These are phyloP conservation scores for Apomyelois bistriatella DNA, from an alignment of 2,888 invertebrate genomes.

Conservation along the genomic window DNA sequence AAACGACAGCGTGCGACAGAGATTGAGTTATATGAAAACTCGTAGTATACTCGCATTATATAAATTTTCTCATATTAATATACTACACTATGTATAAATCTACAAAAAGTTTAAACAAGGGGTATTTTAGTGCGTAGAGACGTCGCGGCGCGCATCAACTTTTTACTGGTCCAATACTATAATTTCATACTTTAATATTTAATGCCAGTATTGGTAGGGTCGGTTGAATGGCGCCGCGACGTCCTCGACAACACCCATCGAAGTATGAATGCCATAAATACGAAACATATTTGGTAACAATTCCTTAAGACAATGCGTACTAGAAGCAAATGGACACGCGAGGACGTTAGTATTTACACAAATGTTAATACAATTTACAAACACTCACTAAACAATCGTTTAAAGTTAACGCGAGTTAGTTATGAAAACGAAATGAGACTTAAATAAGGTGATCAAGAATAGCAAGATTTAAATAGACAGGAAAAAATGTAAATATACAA, in stretches of 20 bases:
- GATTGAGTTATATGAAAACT: neutral
- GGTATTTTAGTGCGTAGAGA: slow-evolving; percentile 11
- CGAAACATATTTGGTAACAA: slow-evolving; percentile 79
- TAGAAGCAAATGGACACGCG: slow-evolving; percentile 38
- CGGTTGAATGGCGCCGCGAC: neutral
- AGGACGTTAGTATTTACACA: slow-evolving; percentile 61
- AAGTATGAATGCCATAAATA: slow-evolving; percentile 56
- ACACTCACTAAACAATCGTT: slow-evolving; percentile 59
- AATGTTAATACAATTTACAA: slow-evolving; percentile 41
- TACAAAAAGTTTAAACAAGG: slow-evolving; percentile 42
- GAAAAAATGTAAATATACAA: slow-evolving; percentile 38
- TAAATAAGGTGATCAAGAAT: slow-evolving; percentile 24
- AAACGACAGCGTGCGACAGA: neutral
- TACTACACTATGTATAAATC: slow-evolving; percentile 38
- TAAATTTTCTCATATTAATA: slow-evolving; percentile 37
- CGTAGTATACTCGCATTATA: slow-evolving; percentile 21
- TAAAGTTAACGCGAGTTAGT: slow-evolving; percentile 50
- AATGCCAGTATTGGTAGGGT: neutral
- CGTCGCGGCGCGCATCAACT: slow-evolving; percentile 8
- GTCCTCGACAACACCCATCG: slow-evolving; percentile 14
- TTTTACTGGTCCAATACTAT: neutral
- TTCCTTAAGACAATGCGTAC: slow-evolving; percentile 54
- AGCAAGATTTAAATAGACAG: slow-evolving; percentile 29
- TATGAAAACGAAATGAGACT: slow-evolving; percentile 22
- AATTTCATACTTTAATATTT: neutral